phyloP scores from a whole-genome alignment of 2,888 invertebrate genomes.

The Lomographa bimaculata region DNA sequence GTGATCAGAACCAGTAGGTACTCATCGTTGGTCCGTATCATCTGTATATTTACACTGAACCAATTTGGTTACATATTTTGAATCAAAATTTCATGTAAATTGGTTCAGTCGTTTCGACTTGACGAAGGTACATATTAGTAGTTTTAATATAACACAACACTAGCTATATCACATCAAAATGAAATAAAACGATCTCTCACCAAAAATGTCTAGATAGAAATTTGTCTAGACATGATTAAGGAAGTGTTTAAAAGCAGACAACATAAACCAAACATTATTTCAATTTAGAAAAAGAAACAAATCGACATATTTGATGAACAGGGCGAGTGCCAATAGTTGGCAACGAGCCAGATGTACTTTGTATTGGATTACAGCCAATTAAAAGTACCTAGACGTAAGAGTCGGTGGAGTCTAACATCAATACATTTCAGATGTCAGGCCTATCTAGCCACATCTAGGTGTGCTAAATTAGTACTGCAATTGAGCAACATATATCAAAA shows the following conservation, averaged over 20 bases:
- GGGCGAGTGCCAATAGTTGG: conserved; percentile 75
- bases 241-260: conserved; percentile 40
- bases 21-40: too few relatives aligned
- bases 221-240: conserved; percentile 39
- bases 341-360: conserved; percentile 74
- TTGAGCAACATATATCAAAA: conserved; percentile 51
- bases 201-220: too few relatives aligned
- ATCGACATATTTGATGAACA: conserved; percentile 78
- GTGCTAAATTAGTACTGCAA: conserved; percentile 61
- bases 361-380: conserved; percentile 83
- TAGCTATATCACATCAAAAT: too few relatives aligned
- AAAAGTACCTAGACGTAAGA: conserved; percentile 70
- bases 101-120: too few relatives aligned
- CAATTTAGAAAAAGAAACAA: conserved; percentile 74
- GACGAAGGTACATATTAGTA: too few relatives aligned
- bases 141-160: too few relatives aligned
- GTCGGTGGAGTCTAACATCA: conserved; percentile 53
- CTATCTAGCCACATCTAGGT: conserved; percentile 65
- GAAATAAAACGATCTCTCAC: too few relatives aligned
- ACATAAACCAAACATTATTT: conserved; percentile 48
- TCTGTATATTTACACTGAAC: too few relatives aligned
- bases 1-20: too few relatives aligned
- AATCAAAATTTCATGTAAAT: too few relatives aligned
- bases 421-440: conserved; percentile 68
- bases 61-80: too few relatives aligned